These are phyloP conservation scores for Callipepla californica DNA, from an alignment of 2,113 vertebrate species.

Conservation along the genomic window DNA sequence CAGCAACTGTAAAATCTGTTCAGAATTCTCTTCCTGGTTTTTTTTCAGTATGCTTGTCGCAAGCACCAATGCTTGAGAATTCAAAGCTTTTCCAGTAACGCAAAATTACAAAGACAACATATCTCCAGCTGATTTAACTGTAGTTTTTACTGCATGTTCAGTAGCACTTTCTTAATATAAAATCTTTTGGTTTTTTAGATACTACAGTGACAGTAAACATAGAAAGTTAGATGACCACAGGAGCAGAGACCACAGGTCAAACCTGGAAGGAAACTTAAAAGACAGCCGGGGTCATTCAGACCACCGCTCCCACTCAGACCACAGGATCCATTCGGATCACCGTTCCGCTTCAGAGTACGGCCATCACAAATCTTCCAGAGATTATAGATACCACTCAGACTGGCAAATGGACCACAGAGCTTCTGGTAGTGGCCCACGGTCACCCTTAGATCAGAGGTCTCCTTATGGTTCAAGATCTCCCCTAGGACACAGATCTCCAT, in stretches of 20 bases:
- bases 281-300: slow-evolving; percentile 83
- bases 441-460: slow-evolving; percentile 92
- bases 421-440: slow-evolving; percentile 89
- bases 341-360: slow-evolving; percentile 82
- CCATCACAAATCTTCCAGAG: slow-evolving; percentile 88
- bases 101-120: neutral
- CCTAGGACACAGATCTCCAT: slow-evolving; percentile 89
- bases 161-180: slow-evolving; percentile 12
- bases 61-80: neutral
- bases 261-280: slow-evolving; percentile 85
- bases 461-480: slow-evolving; percentile 92
- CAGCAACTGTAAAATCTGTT: neutral
- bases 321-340: slow-evolving; percentile 85
- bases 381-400: slow-evolving; percentile 95
- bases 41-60: neutral
- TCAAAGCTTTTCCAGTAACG: neutral
- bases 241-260: slow-evolving; percentile 87
- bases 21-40: neutral
- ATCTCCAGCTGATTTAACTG: neutral
- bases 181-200: slow-evolving; percentile 72
- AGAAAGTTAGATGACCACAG: slow-evolving; percentile 93
- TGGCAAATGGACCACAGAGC: slow-evolving; percentile 93
- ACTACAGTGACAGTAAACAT: slow-evolving; percentile 80
- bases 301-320: slow-evolving; percentile 86
- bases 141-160: neutral